Percentiles rank a stretch among this genome's conserved stretches.
phyloP scores from a whole-genome alignment of 2,888 invertebrate species.

The Archips xylosteana region DNA sequence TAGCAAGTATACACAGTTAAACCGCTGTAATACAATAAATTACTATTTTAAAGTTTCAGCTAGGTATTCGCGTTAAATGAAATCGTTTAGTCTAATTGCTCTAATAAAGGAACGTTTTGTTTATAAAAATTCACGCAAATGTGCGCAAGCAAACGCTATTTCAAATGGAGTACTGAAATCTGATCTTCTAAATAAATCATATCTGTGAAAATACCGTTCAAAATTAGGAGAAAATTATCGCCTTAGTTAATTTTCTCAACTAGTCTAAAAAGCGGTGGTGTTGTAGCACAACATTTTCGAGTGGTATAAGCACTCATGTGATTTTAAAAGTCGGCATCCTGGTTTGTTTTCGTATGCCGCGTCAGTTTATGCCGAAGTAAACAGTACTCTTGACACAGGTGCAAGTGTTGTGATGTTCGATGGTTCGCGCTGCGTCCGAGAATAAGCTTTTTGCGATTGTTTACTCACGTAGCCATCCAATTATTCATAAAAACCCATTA shows the following conservation, averaged over 20 bases:
- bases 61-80: not conserved
- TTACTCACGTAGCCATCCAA: constrained; percentile 41
- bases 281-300: too few relatives aligned
- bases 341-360: constrained; percentile 22
- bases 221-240: too few relatives aligned
- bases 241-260: too few relatives aligned
- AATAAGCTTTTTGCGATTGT: constrained; percentile 51
- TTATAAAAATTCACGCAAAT: not conserved
- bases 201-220: too few relatives aligned
- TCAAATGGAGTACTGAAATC: not conserved
- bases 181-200: too few relatives aligned
- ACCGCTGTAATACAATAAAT: not conserved
- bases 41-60: not conserved
- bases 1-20: not conserved
- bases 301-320: too few relatives aligned
- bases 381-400: constrained; percentile 77
- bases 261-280: too few relatives aligned
- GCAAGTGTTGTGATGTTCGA: constrained; percentile 66
- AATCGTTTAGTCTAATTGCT: not conserved
- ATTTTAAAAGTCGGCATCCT: not conserved
- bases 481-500: not conserved
- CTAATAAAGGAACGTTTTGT: not conserved
- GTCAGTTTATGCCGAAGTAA: constrained; percentile 57
- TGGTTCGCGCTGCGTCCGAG: constrained; percentile 55
- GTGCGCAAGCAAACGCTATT: not conserved